These are phyloP conservation scores for Pristis pectinata DNA, from an alignment of 2,797 vertebrate species.

Conservation along the genomic window DNA sequence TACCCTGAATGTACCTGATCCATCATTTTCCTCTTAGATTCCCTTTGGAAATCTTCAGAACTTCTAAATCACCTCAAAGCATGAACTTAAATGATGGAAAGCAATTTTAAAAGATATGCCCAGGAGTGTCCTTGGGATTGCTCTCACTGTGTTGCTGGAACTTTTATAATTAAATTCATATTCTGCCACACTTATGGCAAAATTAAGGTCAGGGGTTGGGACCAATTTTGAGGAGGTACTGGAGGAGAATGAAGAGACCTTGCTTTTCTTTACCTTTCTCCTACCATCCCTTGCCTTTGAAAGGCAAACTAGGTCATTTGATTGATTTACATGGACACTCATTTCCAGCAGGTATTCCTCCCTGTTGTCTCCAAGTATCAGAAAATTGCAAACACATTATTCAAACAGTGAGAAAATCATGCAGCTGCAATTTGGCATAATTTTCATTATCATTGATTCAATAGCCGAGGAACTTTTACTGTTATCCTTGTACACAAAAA, in stretches of 20 bases:
- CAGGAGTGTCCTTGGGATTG: not conserved
- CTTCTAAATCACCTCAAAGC: too few relatives aligned
- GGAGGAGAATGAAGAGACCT: not conserved
- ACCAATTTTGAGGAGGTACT: not conserved
- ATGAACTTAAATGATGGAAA: not conserved
- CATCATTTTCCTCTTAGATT: not conserved
- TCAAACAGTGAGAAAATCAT: not conserved
- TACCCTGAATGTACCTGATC: not conserved
- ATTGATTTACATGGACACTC: not conserved
- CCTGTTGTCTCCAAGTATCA: not conserved
- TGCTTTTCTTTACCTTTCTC: not conserved
- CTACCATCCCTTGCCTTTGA: not conserved
- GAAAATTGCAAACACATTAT: not conserved
- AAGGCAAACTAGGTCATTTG: not conserved
- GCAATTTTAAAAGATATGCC: too few relatives aligned
- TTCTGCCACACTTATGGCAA: not conserved
- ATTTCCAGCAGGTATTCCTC: too few relatives aligned
- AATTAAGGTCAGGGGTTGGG: not conserved
- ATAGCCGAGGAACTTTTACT: not conserved
- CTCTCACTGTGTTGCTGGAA: not conserved
- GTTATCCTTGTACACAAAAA: not conserved
- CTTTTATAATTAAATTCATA: not conserved
- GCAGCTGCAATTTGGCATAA: not conserved
- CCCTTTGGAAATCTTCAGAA: not conserved
- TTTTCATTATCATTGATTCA: not conserved